Evolutionary conservation across 2,113 vertebrate genomes (phyloP), one percentile per base, ranked within the genome.

Genomic region (Cyphomyrus discorhynchus): DNA sequence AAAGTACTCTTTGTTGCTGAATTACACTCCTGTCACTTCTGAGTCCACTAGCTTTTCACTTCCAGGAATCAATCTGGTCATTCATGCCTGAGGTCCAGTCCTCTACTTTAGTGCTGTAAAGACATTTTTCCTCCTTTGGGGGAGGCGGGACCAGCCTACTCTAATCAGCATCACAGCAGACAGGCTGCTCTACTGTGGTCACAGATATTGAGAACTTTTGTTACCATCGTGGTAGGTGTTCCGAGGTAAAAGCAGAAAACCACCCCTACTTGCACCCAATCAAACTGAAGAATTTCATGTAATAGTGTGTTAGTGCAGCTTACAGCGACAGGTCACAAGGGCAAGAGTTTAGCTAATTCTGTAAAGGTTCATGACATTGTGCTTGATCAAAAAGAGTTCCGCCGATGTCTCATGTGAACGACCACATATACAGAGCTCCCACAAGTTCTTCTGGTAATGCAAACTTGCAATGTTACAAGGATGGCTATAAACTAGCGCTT

Each of bases 31-130:
- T 86, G 24, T 47, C 82, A 46, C 27, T 52, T 52, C 45, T 17
- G n/a, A 85, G 5, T 87, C 49, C 13, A 31, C 85, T 53, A 31
- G 27, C 50, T 87, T 53, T 56, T 13, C 50, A 19, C 13, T 53
- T 39, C 15, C n/a, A 56, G 50, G 85, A 87, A 53, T 53, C 35
- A 35, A 87, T 56, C 19, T 87, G 27, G 50, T 56, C 49, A 15
- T 56, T 87, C 85, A 53, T 53, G 85, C 85, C 85, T 31, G 85
- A 87, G 85, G 85, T 87, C 85, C 50, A 52, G n/a, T 53, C 7
- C 50, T 56, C 50, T 50, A 56, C 50, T 56, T 53, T 56, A 19
- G 47, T 19, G 85, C 50, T 87, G n/a, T 56, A 52, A 53, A 53
- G 85, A 56, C 15, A 39, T 87, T 35, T 53, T 42, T 87, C 47